Evolutionary conservation across 2,797 vertebrate genomes (phyloP), one percentile per base, ranked within the genome.

Genomic region (Antrozous pallidus): DNA sequence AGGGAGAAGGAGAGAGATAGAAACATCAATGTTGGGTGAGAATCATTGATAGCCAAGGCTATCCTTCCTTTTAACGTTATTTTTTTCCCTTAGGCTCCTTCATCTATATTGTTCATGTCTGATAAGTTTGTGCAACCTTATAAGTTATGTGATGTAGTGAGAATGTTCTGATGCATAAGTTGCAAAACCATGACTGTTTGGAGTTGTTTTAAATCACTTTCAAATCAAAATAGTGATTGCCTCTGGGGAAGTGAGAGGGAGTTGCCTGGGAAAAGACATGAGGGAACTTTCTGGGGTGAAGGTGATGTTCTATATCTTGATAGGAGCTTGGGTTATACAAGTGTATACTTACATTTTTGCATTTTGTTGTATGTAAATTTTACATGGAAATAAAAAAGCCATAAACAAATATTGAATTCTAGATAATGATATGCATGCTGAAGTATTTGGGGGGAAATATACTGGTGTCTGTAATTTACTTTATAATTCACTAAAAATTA

Each of bases 191-290:
- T 75, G 49, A 56, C 33, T 93, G 2, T 40, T 81, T 69, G 77
- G 26, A 77, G 4, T 58, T 93, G 42, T 83, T 80, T 84, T 70
- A 83, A 84, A 47, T 74, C n/a, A 87, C 36, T 67, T 86, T 94
- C 81, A 40, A 87, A 54, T 95, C 71, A 71, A 91, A 91, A 65
- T 69, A 70, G 11, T 78, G 42, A 47, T 78, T 78, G 49, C n/a
- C 54, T 77, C 56, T 86, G 58, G 49, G 22, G 24, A 79, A 61
- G 40, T 71, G 67, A 31, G 47, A 45, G 20, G 10, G 5, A 74
- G 42, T 73, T 18, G 26, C 20, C 26, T 80, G n/a, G 47, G 31
- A 85, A 51, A 33, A 86, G 56, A 9, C 38, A 14, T 54, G 65
- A 80, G 51, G 54, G 51, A 71, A 67, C 49, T 80, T 90, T 63